phyloP scores from a whole-genome alignment of 2,797 vertebrate species.

The Micromesistius poutassou region DNA sequence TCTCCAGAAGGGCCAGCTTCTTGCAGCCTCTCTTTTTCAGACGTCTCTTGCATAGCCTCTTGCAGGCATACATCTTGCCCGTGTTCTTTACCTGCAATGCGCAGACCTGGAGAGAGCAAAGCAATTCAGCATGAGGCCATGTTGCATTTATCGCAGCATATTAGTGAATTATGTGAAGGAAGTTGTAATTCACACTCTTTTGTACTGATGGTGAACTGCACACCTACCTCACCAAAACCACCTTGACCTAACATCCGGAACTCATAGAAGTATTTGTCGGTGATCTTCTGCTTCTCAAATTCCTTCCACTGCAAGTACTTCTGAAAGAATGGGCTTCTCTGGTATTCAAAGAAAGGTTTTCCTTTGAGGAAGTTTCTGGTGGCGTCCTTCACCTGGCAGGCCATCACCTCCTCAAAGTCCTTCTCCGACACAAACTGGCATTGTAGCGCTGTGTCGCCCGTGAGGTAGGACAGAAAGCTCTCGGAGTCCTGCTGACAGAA shows the following conservation, averaged over 20 bases:
- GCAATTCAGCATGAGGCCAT: neutral
- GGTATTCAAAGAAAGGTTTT: constrained; percentile 80
- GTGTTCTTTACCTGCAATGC: constrained; percentile 88
- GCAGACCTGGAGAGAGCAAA: constrained; percentile 78
- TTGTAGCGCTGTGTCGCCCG: constrained; percentile 61
- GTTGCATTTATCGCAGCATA: neutral
- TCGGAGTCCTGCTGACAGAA: constrained; percentile 70
- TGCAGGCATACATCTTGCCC: constrained; percentile 93
- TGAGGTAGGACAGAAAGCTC: constrained; percentile 71
- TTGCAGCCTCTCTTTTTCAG: constrained; percentile 88
- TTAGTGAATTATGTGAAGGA: neutral
- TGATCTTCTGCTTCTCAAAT: constrained; percentile 79
- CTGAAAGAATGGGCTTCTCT: constrained; percentile 76
- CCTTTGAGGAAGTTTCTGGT: constrained; percentile 73
- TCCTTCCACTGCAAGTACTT: constrained; percentile 87
- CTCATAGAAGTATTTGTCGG: constrained; percentile 82
- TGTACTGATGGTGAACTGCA: neutral
- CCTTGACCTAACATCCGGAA: constrained; percentile 86
- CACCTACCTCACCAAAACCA: constrained; percentile 88
- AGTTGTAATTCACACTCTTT: neutral
- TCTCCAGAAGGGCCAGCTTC: constrained; percentile 86
- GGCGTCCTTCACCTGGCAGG: constrained; percentile 68
- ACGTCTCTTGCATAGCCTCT: constrained; percentile 87
- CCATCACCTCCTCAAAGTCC: constrained; percentile 59
- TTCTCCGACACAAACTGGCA: constrained; percentile 64